Base-by-base conservation (phyloP, 2,797 vertebrate species). In the Pristis pectinata region DNA sequence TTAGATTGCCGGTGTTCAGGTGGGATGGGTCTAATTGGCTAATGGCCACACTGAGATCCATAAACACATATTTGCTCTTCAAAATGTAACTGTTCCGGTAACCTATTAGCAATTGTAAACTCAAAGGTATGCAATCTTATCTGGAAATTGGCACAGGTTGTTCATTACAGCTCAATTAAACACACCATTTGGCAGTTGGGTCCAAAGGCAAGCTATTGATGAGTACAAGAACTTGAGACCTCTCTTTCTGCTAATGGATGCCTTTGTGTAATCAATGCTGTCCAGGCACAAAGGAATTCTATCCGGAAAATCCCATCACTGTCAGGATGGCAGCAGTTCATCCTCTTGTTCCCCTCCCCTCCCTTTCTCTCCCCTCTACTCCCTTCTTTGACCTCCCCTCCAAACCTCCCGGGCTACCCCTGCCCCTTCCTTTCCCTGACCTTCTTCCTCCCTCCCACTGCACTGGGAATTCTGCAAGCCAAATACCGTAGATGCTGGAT, bases 81-180 rank as follows among this genome's bases (percentile, higher is more conserved):
- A 91, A 91, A 91, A 67, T 91, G 59, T 91, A 91, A 91, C 87
- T 64, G 59, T 87, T 19, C 59, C 22, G 61, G 87, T 91, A 13
- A 91, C 59, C 34, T 91, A 91, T 91, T 91, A 91, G 87, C 87
- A 64, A 91, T 91, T 61, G 87, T 67, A 64, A 91, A 91, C 59
- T 91, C 59, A 67, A 67, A 67, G 59, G 34, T 91, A 91, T 91
- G 87, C 87, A 41, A 15, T 9, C n/a, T 67, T 91, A 91, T 91
- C 87, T 91, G 59, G 87, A 61, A 91, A 91, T 91, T 91, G 87
- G 87, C 87, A 91, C 59, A 91, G 56, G 15, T 64, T 87, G 85
- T 89, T 91, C 59, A 91, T 91, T 67, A 91, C 87, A 41, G n/a
- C 87, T 64, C 87, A 91, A 67, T 91, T 91, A 64, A 67, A 91